phyloP scores from a whole-genome alignment of 2,797 vertebrate species.

The Sebastes reedi region DNA sequence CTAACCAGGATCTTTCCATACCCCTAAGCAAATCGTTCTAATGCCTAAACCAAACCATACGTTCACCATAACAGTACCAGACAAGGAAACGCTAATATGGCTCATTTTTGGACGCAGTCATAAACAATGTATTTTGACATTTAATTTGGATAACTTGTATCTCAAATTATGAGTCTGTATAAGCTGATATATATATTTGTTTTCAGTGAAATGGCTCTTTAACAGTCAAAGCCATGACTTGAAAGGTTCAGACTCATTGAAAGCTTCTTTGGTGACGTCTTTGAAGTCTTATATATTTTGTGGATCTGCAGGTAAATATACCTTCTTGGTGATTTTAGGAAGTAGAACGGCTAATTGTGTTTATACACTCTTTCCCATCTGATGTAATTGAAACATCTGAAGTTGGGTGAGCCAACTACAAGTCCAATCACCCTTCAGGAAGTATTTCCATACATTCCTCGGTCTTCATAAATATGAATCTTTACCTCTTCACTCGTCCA shows the following conservation, averaged over 20 bases:
- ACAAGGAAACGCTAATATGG: background rate
- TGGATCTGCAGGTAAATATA: background rate
- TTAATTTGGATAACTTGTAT: background rate
- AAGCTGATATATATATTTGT: no score
- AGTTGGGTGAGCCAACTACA: background rate
- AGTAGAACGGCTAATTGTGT: background rate
- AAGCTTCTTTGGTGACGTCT: background rate
- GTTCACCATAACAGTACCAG: background rate
- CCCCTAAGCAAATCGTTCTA: background rate
- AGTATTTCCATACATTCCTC: background rate
- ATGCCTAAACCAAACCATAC: background rate
- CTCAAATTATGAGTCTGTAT: no score
- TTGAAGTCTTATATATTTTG: background rate
- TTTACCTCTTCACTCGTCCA: background rate
- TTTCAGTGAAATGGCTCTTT: background rate
- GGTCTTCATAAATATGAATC: constrained; percentile 4
- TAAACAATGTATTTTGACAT: background rate
- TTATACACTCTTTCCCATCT: background rate
- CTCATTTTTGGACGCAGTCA: background rate
- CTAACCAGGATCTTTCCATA: background rate
- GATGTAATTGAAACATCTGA: background rate
- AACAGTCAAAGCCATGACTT: background rate
- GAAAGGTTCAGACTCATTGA: background rate
- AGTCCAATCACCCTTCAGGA: background rate
- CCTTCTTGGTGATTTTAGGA: background rate